Evolutionary conservation across 2,888 invertebrate genomes (phyloP).

Genomic region (Hirtodrosophila histrioides): DNA sequence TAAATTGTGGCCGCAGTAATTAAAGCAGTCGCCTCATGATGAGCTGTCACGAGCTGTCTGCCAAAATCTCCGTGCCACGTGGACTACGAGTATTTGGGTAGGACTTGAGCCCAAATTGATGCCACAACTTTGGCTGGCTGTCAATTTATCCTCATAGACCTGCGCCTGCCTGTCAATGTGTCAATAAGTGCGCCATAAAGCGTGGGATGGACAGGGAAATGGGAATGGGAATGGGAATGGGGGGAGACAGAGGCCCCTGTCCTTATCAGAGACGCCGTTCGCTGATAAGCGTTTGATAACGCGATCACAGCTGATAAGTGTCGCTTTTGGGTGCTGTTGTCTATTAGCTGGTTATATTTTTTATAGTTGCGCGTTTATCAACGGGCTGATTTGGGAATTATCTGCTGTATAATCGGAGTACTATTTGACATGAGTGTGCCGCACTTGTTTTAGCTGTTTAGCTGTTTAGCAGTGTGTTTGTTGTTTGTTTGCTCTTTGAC

Average conservation of each 20-base stretch:
- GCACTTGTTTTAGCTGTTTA: conserved; percentile 56
- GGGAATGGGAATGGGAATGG: conserved; percentile 5
- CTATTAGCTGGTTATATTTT: conserved; percentile 61
- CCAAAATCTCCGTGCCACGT: conserved; percentile 66
- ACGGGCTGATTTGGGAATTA: conserved; percentile 75
- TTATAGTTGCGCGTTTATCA: conserved; percentile 49
- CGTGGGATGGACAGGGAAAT: conserved; percentile 17
- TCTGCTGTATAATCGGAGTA: conserved; percentile 72
- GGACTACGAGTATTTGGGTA: conserved; percentile 26
- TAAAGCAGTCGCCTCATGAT: conserved; percentile 56
- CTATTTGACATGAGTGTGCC: conserved; percentile 71
- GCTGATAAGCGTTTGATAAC: conserved; percentile 48
- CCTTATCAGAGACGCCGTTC: conserved; percentile 39
- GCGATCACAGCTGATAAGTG: conserved; percentile 34
- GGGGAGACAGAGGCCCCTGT: conserved; percentile 12
- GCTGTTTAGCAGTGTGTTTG: conserved; percentile 43
- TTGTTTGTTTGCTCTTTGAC: conserved; percentile 26
- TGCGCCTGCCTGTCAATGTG: conserved; percentile 76
- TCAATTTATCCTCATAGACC: conserved; percentile 73
- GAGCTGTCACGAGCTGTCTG: conserved; percentile 49
- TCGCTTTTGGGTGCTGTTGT: conserved; percentile 50
- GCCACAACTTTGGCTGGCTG: conserved; percentile 61
- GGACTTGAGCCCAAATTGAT: conserved; percentile 56
- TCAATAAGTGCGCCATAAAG: conserved; percentile 74
- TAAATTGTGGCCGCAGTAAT: conserved; percentile 53